Evolutionary conservation across 2,888 invertebrate species (phyloP), one percentile per base, ranked within the genome.

Genomic region (Leptinotarsa peninsularis): DNA sequence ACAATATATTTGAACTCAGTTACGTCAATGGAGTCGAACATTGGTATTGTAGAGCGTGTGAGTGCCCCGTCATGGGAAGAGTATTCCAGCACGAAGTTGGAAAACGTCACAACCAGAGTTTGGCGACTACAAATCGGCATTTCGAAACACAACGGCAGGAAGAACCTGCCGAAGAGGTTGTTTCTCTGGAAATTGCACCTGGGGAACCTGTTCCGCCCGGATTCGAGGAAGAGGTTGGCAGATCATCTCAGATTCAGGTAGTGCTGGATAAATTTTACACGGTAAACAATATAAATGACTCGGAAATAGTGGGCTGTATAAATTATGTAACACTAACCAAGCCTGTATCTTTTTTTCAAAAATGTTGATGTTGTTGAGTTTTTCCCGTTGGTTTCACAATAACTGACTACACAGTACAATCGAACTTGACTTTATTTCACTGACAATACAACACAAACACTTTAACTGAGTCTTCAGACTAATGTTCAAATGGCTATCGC

Each of bases 141-240:
- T 15, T 66, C 56, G 78, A 78, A 2, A 74, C 72, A 27, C 63
- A 73, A 1, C 56, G 56, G 17, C 76, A 67, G 23, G 76, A 71
- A 17, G 21, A 70, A 10, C 77, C 74, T 18, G 69, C 60, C n/a
- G 81, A 81, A 18, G 83, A 77, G 17, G 49, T 58, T 1, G 78
- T 78, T 4, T 56, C 74, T 18, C 77, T 87, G 21, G 85, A 85
- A 52, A 82, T 91, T 33, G 91, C 91, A 4, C 91, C 93, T 4
- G 93, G 93, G 4, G 93, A 94, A 84, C 93, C 93, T 3, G 89
- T 92, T 18, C 93, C 93, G 15, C 93, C 93, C 0, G 93, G 93
- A 1, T 92, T 93, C 87, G 93, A 93, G 85, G 92, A 92, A 80
- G 91, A 92, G 81, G 87, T 92, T 14, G 88, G 88, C 54, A 84